Conservation (phyloP, 1,140 invertebrate genomes). For the Choristoneura fumiferana region DNA sequence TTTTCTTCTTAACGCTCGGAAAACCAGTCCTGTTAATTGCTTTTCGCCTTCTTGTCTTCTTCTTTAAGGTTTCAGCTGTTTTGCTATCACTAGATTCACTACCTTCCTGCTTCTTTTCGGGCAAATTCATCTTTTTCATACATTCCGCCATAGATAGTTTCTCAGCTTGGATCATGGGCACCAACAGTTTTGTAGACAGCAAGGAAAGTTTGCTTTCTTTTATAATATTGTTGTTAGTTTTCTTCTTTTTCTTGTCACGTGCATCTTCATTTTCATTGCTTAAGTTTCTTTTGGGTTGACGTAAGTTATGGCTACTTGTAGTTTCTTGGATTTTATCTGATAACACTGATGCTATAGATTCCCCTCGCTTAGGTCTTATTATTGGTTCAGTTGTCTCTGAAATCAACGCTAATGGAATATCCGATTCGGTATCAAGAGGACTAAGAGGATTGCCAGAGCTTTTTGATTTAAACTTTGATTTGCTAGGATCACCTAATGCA, state of each 20-base stretch:
- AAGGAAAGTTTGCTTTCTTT: slow-evolving; percentile 69
- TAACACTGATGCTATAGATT: slow-evolving; percentile 73
- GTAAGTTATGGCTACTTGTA: slow-evolving; percentile 67
- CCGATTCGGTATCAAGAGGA: slow-evolving; percentile 59
- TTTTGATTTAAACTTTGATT: slow-evolving; percentile 51
- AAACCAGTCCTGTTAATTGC: slow-evolving; percentile 92
- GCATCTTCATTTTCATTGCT: slow-evolving; percentile 59
- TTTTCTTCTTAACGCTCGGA: slow-evolving; percentile 90
- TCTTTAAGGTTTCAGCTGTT: slow-evolving; percentile 70
- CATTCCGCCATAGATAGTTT: slow-evolving; percentile 42
- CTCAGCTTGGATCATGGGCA: slow-evolving; percentile 65
- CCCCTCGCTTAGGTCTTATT: slow-evolving; percentile 66
- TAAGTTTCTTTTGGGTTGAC: slow-evolving; percentile 71
- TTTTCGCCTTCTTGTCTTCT: slow-evolving; percentile 86
- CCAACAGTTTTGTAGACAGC: slow-evolving; percentile 56
- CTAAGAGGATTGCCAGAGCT: slow-evolving; percentile 37
- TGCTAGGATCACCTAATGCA: slow-evolving; percentile 49
- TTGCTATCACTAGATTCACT: slow-evolving; percentile 49
- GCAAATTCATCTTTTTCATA: slow-evolving; percentile 41
- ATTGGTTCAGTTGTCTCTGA: slow-evolving; percentile 65
- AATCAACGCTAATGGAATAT: slow-evolving; percentile 64
- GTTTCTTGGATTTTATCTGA: slow-evolving; percentile 76
- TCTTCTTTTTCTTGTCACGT: slow-evolving; percentile 73
- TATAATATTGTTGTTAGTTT: slow-evolving; percentile 51
- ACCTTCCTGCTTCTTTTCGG: slow-evolving; percentile 36